Percentiles rank a stretch among this genome's conserved stretches.
These are phyloP conservation scores for Eupeodes latifasciatus DNA, from an alignment of 2,888 invertebrate species.

Conservation along the genomic window DNA sequence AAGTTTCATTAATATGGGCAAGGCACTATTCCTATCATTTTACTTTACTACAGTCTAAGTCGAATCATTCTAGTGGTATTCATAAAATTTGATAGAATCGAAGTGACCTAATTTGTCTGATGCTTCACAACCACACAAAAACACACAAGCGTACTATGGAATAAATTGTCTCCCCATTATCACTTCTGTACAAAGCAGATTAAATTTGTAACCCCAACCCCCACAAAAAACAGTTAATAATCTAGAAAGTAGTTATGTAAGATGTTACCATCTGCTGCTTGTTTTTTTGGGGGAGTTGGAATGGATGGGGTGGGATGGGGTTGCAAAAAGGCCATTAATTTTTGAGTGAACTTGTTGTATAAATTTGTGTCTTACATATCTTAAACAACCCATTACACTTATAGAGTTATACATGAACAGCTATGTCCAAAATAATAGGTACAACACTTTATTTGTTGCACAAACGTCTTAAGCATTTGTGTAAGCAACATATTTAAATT, in stretches of 20 bases:
- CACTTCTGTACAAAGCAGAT: not conserved
- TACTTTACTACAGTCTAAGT: not conserved
- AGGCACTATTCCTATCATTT: not conserved
- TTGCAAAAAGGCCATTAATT: conserved; percentile 59
- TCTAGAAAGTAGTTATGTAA: not conserved
- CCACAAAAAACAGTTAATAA: not conserved
- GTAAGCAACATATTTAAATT: too few species aligned
- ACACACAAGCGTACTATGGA: not conserved
- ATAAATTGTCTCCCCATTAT: not conserved
- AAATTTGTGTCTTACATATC: conserved; percentile 20
- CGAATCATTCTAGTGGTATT: too few species aligned
- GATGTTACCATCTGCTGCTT: too few species aligned
- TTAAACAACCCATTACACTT: not conserved
- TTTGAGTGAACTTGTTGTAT: conserved; percentile 36
- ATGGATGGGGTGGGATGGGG: too few species aligned
- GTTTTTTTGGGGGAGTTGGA: too few species aligned
- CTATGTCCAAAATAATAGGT: too few species aligned
- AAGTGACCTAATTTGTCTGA: not conserved
- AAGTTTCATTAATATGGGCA: not conserved
- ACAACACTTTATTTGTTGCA: too few species aligned
- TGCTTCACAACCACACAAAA: not conserved
- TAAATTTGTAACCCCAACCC: not conserved
- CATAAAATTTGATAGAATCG: not conserved
- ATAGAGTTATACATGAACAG: too few species aligned
- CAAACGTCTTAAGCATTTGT: too few species aligned